Base-by-base conservation (phyloP, 2,797 vertebrate species). In the Neoniphon sammara region DNA sequence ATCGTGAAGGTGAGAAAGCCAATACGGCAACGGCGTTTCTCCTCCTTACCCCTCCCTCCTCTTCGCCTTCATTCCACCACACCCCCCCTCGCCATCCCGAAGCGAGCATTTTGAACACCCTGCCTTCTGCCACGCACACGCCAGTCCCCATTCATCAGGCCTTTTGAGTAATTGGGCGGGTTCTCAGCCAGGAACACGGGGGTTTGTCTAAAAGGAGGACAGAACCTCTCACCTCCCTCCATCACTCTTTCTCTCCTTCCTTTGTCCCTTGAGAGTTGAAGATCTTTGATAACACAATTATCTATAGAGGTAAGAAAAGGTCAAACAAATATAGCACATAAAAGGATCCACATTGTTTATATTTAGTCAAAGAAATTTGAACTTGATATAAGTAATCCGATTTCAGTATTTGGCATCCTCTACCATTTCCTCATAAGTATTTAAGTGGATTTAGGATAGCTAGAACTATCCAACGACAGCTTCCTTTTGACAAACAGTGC, bases 121-220 rank as follows among this genome's bases (percentile, higher is more conserved):
- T 50, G 21, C 57, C 61, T 53, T 54, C 75, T 75, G 71, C 74
- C 63, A 57, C 66, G 57, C 68, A 65, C 70, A 71, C 9, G 27
- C 68, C 52, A 72, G 55, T 59, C 61, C 71, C 75, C 75, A 83
- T 85, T 87, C 75, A 78, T 87, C 85, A 87, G 66, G 31, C 63
- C 34, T 70, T 56, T 73, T n/a, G 81, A 77, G 76, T 82, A 75
- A 81, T 81, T 68, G 68, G 60, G 62, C 76, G 59, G 64, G 27
- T 56, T 20, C 77, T 71, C 54, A 70, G 70, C 69, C 6, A 9
- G 66, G 66, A 20, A 59, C 18, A 36, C 2, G 30, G 21, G 34
- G 27, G 30, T 34, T 23, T 39, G 53, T 31, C 50, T 30, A 64
- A 56, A 39, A 50, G 47, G 1, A 36, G 50, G 52, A 67, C 55